phyloP scores from a whole-genome alignment of 2,888 invertebrate genomes.

The Ctenicera cuprea region DNA sequence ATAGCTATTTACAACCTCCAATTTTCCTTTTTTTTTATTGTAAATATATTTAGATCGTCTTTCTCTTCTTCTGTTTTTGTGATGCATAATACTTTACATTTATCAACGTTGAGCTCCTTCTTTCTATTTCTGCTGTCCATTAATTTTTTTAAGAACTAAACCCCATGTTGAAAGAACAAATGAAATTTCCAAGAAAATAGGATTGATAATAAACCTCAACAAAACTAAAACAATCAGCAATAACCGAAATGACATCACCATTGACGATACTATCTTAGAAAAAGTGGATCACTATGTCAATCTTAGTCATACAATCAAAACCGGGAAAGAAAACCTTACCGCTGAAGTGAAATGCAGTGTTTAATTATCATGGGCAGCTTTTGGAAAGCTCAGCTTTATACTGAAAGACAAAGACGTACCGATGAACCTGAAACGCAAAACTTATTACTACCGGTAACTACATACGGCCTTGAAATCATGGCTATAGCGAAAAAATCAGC shows the following conservation, averaged over 20 bases:
- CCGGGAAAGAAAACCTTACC: not conserved
- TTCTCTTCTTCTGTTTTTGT: too few species aligned
- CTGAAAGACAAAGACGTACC: not conserved
- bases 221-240: not conserved
- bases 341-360: not conserved
- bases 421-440: not conserved
- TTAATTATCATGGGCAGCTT: constrained; percentile 1
- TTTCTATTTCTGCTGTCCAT: too few species aligned
- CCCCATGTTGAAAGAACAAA: not conserved
- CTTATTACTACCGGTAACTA: too few species aligned
- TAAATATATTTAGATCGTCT: too few species aligned
- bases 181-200: too few species aligned
- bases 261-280: not conserved
- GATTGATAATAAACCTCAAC: too few species aligned
- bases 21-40: too few species aligned
- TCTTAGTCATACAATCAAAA: not conserved
- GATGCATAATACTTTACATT: too few species aligned
- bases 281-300: too few species aligned
- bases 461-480: not conserved
- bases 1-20: too few species aligned
- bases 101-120: too few species aligned
- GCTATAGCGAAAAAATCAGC: not conserved
- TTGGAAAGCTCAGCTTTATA: constrained; percentile 2
- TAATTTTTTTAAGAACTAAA: too few species aligned
- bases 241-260: not conserved